Evolutionary conservation across 2,797 vertebrate genomes (phyloP), one percentile per base, ranked within the genome.

Genomic region (Gallirallus australis): DNA sequence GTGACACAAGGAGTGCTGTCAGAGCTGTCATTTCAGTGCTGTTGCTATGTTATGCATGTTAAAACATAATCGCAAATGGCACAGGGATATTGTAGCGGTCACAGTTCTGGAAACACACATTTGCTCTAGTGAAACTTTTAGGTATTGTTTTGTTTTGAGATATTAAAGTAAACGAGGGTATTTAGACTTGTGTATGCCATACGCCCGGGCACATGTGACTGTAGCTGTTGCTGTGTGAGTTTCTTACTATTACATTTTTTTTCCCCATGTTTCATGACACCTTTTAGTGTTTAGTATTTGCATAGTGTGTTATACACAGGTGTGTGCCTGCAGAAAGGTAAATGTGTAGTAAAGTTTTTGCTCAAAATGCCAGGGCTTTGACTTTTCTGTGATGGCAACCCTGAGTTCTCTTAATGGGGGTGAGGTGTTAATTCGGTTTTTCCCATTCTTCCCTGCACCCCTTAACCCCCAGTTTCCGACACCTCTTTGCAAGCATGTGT

Each of bases 1-100:
- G 94, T 94, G 94, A 96, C 95, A 96, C 95, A 96, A 96, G 96
- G 91, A 96, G 94, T 4, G 91, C 95, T 96, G 94, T 94, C 94
- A 97, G 95, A 97, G 90, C 96, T 96, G 95, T 96, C 94, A 94
- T 64, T 95, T 93, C 88, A 85, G 35, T 71, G 78, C 88, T 84
- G 93, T 86, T 48, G 24, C 93, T 94, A 11, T 70, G 93, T 92
- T 95, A 45, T 86, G 86, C 83, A 77, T 95, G 86, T 77, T 94
- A 94, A 95, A 95, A 93, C 75, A 40, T 93, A 92, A 95, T 94
- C 89, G 93, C 86, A 93, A 95, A 77, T 89, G 86, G 90, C 79
- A 39, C 81, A 37, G 70, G 89, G 91, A 82, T 91, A 57, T 39
- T 88, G 79, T 77, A 93, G 72, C 8, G 30, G 78, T 95, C 90